Conservation (phyloP, 2,797 vertebrate genomes). For the Poeciliopsis turneri region DNA sequence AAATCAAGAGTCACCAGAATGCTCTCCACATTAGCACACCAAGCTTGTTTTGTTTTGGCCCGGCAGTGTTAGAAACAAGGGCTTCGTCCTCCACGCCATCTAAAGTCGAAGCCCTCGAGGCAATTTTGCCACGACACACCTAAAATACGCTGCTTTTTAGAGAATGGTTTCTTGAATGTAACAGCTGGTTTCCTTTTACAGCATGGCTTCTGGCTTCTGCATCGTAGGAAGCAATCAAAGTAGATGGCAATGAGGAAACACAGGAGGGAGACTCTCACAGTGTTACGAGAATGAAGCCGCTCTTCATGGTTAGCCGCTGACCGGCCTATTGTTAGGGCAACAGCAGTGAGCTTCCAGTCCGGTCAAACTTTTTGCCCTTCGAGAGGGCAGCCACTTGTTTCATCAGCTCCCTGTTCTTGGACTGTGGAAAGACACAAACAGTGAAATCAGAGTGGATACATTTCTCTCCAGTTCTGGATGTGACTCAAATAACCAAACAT, state of each 20-base stretch:
- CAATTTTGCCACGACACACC: conserved; percentile 66
- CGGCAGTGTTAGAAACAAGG: conserved; percentile 74
- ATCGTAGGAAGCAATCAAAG: conserved; percentile 45
- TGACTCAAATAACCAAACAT: neutral
- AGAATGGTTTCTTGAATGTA: conserved; percentile 58
- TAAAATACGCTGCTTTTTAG: conserved; percentile 68
- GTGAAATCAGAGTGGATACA: neutral
- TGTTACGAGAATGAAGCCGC: conserved; percentile 77
- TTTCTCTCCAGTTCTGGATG: neutral
- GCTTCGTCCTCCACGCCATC: conserved; percentile 50
- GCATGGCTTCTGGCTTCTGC: conserved; percentile 61
- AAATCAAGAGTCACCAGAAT: conserved; percentile 69
- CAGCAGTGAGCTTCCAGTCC: conserved; percentile 90
- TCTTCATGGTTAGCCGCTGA: conserved; percentile 59
- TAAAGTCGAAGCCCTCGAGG: conserved; percentile 57
- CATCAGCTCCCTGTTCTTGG: conserved; percentile 97
- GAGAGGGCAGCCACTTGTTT: conserved; percentile 98
- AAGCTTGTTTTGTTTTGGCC: conserved; percentile 67
- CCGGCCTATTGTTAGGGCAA: conserved; percentile 86
- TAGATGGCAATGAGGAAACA: conserved; percentile 66
- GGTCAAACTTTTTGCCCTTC: conserved; percentile 99
- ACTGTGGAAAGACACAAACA: conserved; percentile 76
- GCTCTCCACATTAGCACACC: conserved; percentile 66
- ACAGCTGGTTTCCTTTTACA: conserved; percentile 60
- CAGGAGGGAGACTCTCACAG: conserved; percentile 82